Conservation (phyloP, 2,888 invertebrate genomes). For the Maniola hyperantus region DNA sequence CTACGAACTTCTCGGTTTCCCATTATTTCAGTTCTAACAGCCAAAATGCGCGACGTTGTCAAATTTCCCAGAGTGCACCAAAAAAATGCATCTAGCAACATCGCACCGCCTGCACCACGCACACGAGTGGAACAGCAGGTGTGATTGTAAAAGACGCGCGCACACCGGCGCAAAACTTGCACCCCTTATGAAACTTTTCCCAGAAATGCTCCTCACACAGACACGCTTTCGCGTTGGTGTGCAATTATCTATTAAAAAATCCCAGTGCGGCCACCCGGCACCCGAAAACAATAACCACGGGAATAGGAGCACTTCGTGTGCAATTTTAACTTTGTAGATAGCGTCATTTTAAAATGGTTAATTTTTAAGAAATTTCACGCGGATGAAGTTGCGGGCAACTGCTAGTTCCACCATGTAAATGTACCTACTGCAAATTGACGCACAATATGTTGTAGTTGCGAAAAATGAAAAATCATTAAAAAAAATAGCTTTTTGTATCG, state of each 20-base stretch:
- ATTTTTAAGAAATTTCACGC: no score
- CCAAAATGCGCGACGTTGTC: constrained; percentile 76
- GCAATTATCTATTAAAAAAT: constrained; percentile 54
- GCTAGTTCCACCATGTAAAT: no score
- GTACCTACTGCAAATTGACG: no score
- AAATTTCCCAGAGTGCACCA: constrained; percentile 65
- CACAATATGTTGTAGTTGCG: no score
- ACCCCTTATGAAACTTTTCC: constrained; percentile 42
- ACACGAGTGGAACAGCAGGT: constrained; percentile 39
- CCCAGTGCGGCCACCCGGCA: constrained; percentile 55
- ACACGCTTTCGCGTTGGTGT: constrained; percentile 41
- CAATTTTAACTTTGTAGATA: constrained; percentile 34
- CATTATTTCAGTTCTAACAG: constrained; percentile 38
- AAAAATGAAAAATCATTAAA: no score
- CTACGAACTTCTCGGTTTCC: constrained; percentile 4
- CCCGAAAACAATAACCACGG: constrained; percentile 52
- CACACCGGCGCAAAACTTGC: constrained; percentile 40
- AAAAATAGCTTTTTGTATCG: no score
- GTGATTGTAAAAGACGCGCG: constrained; percentile 32
- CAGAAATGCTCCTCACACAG: constrained; percentile 44
- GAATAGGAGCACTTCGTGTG: constrained; percentile 35
- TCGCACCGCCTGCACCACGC: constrained; percentile 54
- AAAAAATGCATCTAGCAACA: constrained; percentile 76
- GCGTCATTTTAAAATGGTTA: constrained; percentile 6
- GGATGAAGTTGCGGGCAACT: no score